A percentile compares a stretch with the other conserved stretches of the same genome.
phyloP scores from a whole-genome alignment of 2,888 invertebrate species.

The Cheilosia scutellata region DNA sequence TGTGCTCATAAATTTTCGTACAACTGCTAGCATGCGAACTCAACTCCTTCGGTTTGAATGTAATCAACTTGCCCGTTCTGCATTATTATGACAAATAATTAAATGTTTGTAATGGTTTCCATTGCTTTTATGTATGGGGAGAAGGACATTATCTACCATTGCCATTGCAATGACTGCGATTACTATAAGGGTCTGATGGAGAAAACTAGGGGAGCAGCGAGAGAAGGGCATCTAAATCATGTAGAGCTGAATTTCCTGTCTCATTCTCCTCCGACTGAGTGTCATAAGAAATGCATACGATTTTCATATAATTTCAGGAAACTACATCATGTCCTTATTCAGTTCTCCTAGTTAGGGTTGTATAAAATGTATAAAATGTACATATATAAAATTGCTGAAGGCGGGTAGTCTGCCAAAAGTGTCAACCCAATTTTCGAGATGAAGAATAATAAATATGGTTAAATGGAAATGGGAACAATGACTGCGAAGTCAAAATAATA shows the following conservation, averaged over 20 bases:
- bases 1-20: slow-evolving; percentile 57
- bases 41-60: slow-evolving; percentile 36
- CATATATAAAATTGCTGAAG: too few relatives aligned
- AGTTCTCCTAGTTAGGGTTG: slow-evolving; percentile 16
- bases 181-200: background rate
- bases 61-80: slow-evolving; percentile 41
- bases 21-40: too few relatives aligned
- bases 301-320: slow-evolving; percentile 67
- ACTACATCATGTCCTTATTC: slow-evolving; percentile 57
- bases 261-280: background rate
- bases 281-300: slow-evolving; percentile 57
- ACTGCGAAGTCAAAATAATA: slow-evolving; percentile 21
- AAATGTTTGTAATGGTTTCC: slow-evolving; percentile 59
- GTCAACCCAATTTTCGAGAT: slow-evolving; percentile 65
- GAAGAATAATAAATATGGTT: slow-evolving; percentile 42
- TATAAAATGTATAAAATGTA: slow-evolving; percentile 46
- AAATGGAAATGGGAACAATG: slow-evolving; percentile 52
- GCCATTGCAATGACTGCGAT: background rate
- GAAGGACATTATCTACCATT: slow-evolving; percentile 2
- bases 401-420: slow-evolving; percentile 68
- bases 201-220: background rate
- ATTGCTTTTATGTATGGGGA: background rate
- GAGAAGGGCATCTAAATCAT: slow-evolving; percentile 68
- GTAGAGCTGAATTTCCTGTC: slow-evolving; percentile 45
- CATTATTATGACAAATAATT: slow-evolving; percentile 71